Evolutionary conservation across 2,113 vertebrate species (phyloP), one percentile per base, ranked within the genome.

Genomic region (Todiramphus saurophagus): DNA sequence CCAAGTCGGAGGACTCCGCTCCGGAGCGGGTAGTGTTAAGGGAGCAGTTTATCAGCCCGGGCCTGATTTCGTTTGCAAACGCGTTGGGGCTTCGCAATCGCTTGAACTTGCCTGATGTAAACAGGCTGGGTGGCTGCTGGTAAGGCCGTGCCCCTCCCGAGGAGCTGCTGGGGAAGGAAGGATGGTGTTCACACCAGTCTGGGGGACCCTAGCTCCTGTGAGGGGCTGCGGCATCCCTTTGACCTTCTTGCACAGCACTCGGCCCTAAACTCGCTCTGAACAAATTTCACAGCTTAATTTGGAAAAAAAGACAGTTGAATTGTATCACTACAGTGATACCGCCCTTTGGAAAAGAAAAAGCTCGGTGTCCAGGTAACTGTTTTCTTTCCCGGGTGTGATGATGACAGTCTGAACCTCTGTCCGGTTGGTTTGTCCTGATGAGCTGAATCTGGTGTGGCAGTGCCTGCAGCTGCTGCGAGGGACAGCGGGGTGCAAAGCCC

Each of bases 61-160:
- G 69, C 33, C 68, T 59, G 77, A 37, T 95, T 78, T 77, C 37
- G 48, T 89, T 94, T 92, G 78, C 64, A 91, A 85, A 82, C 9
- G 3, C 68, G 1, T 28, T 27, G 73, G 27, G 58, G 20, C 78
- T 91, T 89, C 79, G 73, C 90, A 94, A 72, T 78, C n/a, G 5
- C 70, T 46, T 18, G 11, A 78, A 27, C 33, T 37, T 14, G 41
- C 33, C 13, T 18, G 43, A 25, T 50, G 48, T 21, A 82, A 87
- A 62, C 51, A 75, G 67, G 33, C 87, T 43, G 17, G 9, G 28
- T 63, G 91, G 76, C 62, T 67, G 53, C 55, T 70, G 4, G 3
- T 14, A 56, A 7, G 59, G 48, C 82, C 6, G 53, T 2, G 48
- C 58, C 73, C 67, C 80, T 86, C 19, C 53, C 74, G 7, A 10